phyloP scores from a whole-genome alignment of 2,113 vertebrate genomes.

The Lepidiolamprologus cunningtoni region DNA sequence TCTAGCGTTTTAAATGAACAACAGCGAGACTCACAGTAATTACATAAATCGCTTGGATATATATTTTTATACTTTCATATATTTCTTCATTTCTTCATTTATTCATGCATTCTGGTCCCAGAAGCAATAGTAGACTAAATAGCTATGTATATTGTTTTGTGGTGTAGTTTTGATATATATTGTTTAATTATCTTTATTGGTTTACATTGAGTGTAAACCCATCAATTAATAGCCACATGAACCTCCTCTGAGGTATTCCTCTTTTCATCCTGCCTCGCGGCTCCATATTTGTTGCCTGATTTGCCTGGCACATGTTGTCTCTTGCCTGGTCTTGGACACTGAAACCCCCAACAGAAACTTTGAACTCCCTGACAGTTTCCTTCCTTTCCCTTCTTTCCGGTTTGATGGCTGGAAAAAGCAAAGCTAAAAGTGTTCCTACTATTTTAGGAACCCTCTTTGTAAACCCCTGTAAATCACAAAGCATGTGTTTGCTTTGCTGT shows the following conservation, averaged over 20 bases:
- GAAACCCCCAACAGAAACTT: neutral
- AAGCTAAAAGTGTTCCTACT: neutral
- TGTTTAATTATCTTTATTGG: neutral
- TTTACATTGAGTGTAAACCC: neutral
- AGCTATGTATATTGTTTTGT: neutral
- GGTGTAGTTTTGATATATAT: neutral
- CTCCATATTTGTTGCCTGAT: neutral
- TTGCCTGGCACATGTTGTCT: neutral
- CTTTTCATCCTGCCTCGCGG: neutral
- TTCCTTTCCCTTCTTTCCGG: slow-evolving; percentile 20
- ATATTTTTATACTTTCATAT: neutral
- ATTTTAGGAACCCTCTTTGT: neutral
- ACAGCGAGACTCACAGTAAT: neutral
- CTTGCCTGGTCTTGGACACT: neutral
- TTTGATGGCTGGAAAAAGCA: neutral
- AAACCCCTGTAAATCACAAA: neutral
- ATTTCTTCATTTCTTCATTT: neutral
- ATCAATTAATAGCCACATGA: accelerated
- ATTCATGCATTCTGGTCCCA: neutral
- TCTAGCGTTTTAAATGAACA: accelerated
- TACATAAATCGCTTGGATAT: neutral
- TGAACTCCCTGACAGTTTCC: slow-evolving; percentile 13
- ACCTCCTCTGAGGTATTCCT: accelerated
- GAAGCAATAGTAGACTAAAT: neutral
- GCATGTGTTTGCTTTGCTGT: neutral